Evolutionary conservation across 2,113 vertebrate genomes (phyloP), one percentile per base, ranked within the genome.

Genomic region (Leucoraja erinaceus): DNA sequence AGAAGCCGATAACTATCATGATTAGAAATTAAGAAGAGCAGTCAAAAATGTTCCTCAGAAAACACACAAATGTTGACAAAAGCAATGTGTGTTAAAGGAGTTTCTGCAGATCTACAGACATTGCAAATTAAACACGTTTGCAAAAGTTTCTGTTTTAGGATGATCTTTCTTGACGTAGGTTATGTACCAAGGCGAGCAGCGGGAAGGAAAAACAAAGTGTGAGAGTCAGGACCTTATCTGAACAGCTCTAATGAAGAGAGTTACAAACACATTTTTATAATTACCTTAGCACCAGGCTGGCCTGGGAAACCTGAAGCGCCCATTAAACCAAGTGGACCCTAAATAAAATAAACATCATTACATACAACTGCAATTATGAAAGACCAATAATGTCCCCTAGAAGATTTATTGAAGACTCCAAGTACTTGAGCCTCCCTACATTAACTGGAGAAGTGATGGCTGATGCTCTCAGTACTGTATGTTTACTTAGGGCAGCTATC

Each of bases 221-320:
- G n/a, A 28, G 25, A 54, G 4, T 12, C 4, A 63, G 14, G 28
- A 88, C 12, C 5, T 88, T 88, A 31, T 63, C 11, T 14, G 25
- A 5, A 86, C 28, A 12, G 54, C 28, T 33, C 59, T 4, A 31
- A 33, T 83, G n/a, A 88, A 14, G 14, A 63, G 28, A 31, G 22
- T 79, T 47, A 81, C 7, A 10, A 88, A 88, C 28, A 18, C 33
- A 5, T 7, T 5, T 31, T 63, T 56, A 93, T 78, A 68, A 8
- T 95, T 95, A 97, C 99, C 97, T 99, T 99, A 95, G 97, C 94
- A 93, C 99, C 98, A 94, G 99, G 98, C 90, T 94, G 93, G 95
- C 99, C 99, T 93, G 99, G 99, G 96, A 99, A 99, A 88, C 99
- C 99, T 81, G 98, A 47, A 4, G 99, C 96, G 18, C 99, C 99